phyloP scores from a whole-genome alignment of 2,797 vertebrate genomes.

The Peromyscus attwateri region DNA sequence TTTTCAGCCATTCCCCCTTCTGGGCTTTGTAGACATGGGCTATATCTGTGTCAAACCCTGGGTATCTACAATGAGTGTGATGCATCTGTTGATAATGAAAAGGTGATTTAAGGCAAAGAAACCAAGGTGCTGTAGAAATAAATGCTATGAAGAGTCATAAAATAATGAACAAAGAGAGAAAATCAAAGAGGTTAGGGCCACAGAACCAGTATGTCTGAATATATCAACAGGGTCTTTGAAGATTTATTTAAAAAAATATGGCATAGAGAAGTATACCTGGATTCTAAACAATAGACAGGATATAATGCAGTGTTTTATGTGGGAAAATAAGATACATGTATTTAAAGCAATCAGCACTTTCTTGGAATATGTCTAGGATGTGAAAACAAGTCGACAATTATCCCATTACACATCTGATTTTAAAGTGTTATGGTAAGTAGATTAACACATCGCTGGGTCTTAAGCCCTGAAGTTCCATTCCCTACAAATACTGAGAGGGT shows the following conservation, averaged over 20 bases:
- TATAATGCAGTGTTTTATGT: not conserved
- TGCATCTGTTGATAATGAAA: not conserved
- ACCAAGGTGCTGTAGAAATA: not conserved
- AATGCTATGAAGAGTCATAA: slow-evolving; percentile 23
- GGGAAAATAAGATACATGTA: not conserved
- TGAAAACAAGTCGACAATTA: not conserved
- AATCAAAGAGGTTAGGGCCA: not conserved
- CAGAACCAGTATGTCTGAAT: not conserved
- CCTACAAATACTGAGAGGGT: not conserved
- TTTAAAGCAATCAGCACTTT: not conserved
- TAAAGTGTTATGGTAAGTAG: not conserved
- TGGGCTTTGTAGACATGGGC: not conserved
- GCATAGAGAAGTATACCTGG: not conserved
- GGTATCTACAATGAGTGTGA: not conserved
- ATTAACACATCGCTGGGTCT: no score
- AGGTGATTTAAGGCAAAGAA: slow-evolving; percentile 1
- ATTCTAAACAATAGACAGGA: not conserved
- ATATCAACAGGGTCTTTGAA: not conserved
- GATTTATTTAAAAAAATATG: not conserved
- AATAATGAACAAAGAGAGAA: slow-evolving; percentile 42
- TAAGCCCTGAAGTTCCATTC: not conserved
- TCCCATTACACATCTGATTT: not conserved
- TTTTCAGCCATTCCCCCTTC: not conserved
- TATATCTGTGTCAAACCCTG: not conserved
- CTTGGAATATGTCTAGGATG: not conserved